Conservation (phyloP, 2,888 invertebrate genomes). For the Lasioglossum figueresi region DNA sequence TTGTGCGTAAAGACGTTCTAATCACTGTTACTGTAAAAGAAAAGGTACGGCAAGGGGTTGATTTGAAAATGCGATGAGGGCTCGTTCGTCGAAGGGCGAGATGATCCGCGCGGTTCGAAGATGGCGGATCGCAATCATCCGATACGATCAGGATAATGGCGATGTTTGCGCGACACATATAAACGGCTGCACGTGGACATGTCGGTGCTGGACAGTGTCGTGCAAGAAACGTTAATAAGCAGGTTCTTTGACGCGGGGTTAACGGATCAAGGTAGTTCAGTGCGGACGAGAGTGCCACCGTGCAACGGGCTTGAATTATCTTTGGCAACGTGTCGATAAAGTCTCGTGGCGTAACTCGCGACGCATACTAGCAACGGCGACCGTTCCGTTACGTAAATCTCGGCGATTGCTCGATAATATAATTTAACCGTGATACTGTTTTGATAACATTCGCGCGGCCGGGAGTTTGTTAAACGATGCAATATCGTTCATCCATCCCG, state of each 20-base stretch:
- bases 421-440: slow-evolving; percentile 24
- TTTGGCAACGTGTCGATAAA: slow-evolving; percentile 53
- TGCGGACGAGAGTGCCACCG: slow-evolving; percentile 47
- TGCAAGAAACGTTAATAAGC: slow-evolving; percentile 71
- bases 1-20: too few species aligned
- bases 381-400: slow-evolving; percentile 60
- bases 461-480: neutral
- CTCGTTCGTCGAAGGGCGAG: neutral
- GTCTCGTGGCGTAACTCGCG: slow-evolving; percentile 49
- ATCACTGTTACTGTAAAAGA: too few species aligned
- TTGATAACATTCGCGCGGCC: neutral
- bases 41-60: too few species aligned
- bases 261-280: slow-evolving; percentile 77
- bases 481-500: neutral
- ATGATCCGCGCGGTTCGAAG: neutral
- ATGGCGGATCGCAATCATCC: neutral
- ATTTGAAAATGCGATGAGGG: neutral
- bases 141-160: neutral
- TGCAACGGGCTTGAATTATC: slow-evolving; percentile 54
- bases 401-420: slow-evolving; percentile 38
- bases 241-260: slow-evolving; percentile 72
- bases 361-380: slow-evolving; percentile 34
- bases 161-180: neutral
- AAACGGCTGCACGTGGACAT: slow-evolving; percentile 14
- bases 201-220: slow-evolving; percentile 18